These are phyloP conservation scores for Drosophila kokeensis DNA, from an alignment of 2,888 invertebrate species.

Conservation along the genomic window DNA sequence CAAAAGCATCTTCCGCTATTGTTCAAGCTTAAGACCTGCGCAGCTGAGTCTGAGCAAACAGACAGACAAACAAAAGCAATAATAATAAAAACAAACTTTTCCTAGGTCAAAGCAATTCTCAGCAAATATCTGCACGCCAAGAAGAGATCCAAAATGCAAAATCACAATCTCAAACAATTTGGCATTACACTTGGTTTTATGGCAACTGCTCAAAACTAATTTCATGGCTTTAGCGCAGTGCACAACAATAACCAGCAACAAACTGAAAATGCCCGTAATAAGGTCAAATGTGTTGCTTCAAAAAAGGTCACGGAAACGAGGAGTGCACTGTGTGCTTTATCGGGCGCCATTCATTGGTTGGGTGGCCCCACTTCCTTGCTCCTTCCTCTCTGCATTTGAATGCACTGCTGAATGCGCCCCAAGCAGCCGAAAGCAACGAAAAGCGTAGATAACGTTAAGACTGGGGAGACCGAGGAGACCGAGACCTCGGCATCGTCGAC, in stretches of 20 bases:
- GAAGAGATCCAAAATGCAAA: constrained; percentile 10
- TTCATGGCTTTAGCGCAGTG: constrained; percentile 65
- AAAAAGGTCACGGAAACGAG: constrained; percentile 73
- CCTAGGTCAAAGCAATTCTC: constrained; percentile 58
- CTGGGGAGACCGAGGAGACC: constrained; percentile 9
- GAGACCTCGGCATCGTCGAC: constrained; percentile 47
- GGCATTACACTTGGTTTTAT: constrained; percentile 54
- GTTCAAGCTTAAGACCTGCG: constrained; percentile 8
- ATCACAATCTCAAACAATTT: constrained; percentile 39
- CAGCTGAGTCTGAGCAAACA: background rate
- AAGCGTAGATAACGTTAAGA: constrained; percentile 7
- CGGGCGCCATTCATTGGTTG: constrained; percentile 16
- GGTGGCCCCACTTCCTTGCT: constrained; percentile 31
- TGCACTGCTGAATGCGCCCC: constrained; percentile 53
- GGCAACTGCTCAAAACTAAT: constrained; percentile 65
- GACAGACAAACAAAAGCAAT: constrained; percentile 31
- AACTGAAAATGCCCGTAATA: constrained; percentile 61
- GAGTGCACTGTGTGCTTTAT: constrained; percentile 20
- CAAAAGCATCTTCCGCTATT: constrained; percentile 12
- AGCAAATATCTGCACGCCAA: constrained; percentile 40
- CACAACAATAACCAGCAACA: constrained; percentile 38
- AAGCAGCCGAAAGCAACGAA: constrained; percentile 50
- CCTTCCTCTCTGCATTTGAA: constrained; percentile 40
- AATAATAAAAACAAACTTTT: constrained; percentile 43
- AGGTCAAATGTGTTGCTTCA: constrained; percentile 70